Conservation (phyloP, 2,113 vertebrate genomes). For the Sturnira hondurensis region DNA sequence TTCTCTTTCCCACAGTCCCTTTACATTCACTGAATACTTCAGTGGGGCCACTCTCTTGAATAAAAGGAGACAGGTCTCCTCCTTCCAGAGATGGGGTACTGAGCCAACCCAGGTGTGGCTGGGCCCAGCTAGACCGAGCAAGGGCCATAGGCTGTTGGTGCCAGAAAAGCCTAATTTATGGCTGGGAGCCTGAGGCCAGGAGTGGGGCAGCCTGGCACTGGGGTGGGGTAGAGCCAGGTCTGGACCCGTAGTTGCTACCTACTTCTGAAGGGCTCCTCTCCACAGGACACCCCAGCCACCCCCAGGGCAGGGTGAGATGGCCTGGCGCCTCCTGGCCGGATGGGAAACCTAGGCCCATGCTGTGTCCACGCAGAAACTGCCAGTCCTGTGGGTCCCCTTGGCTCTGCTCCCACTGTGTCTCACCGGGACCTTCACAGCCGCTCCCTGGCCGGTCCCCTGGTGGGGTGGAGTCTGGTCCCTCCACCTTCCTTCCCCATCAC, state of each 20-base stretch:
- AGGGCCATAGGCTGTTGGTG: not conserved
- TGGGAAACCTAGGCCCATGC: not conserved
- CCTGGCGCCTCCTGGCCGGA: not conserved
- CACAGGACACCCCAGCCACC: not conserved
- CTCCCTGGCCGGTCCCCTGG: accelerated
- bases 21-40: not conserved
- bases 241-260: too few relatives aligned
- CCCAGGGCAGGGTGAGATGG: not conserved
- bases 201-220: accelerated
- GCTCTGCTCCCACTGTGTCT: not conserved
- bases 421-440: not conserved
- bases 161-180: not conserved
- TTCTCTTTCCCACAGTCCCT: not conserved
- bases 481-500: not conserved
- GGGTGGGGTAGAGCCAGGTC: not conserved
- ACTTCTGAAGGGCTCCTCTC: not conserved
- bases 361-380: not conserved
- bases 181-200: not conserved
- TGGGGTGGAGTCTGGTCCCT: not conserved
- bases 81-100: not conserved
- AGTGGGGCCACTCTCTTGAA: not conserved
- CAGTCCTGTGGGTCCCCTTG: not conserved
- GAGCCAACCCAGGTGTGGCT: accelerated
- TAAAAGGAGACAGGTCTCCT: not conserved
- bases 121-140: not conserved